Evolutionary conservation across 2,888 invertebrate genomes (phyloP), one percentile per base, ranked within the genome.

Genomic region (Lucinisca nassula): DNA sequence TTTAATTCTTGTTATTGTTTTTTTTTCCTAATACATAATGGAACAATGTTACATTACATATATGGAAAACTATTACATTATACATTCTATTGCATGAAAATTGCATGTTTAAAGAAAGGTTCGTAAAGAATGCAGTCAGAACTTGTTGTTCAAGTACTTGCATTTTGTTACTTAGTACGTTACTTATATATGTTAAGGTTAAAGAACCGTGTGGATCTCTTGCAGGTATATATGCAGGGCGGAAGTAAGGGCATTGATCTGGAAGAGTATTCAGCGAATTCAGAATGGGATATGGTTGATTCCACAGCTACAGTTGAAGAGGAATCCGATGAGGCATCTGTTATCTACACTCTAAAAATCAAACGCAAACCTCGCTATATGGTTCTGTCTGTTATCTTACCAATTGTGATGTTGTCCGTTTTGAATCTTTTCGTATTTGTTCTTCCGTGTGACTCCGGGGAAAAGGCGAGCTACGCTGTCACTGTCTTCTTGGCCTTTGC

Each of bases 401-500:
- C 90, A 14, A 73, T 87, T 6, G 35, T 83, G 0, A 74, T 89
- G 82, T 72, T 87, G 37, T 61, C 85, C 1, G 40, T 87, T 1
- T 58, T 89, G 17, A 77, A 89, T 58, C 32, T 86, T 2, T 84
- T 79, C 45, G 82, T 82, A 0, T 89, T 89, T 38, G 74, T 84
- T 27, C 61, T 89, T 38, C 89, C 89, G 37, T 80, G 88, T 27
- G 79, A 82, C 21, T 81, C 85, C 27, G 90, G 87, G 0, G 90
- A 90, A 35, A 83, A 84, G 35, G 85, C 85, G 14, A 75, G 85
- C 6, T 90, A 85, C 67, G 80, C 87, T 0, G 40, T 90, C 2
- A 90, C 87, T 0, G 90, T 87, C 1, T 90, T 90, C 27, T 58
- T 90, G 73, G 80, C 90, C 0, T 79, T 90, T 24, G 90, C 85